These are phyloP conservation scores for Ischnura elegans DNA, from an alignment of 2,888 invertebrate genomes.

Conservation along the genomic window DNA sequence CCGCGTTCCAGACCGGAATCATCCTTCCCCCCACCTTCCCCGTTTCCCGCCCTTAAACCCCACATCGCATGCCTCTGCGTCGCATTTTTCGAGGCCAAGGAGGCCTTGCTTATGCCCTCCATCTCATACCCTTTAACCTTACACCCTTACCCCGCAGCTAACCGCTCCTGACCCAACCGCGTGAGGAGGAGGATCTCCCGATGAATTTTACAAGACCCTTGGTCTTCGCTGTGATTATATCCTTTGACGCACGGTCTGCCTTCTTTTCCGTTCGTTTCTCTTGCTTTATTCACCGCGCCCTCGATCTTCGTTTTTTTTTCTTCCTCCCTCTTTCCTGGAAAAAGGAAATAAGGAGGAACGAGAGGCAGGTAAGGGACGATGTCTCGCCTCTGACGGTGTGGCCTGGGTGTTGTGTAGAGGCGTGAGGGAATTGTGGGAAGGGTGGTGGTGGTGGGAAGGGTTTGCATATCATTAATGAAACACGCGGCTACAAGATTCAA, in stretches of 20 bases:
- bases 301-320: too few relatives aligned
- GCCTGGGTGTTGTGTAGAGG: neutral
- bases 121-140: conserved; percentile 38
- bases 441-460: neutral
- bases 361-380: neutral
- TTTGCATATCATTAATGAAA: conserved; percentile 39
- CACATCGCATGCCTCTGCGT: neutral
- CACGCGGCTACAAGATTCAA: neutral
- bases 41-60: neutral
- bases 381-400: neutral
- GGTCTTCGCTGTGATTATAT: conserved; percentile 62
- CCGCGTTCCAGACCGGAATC: neutral
- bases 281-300: conserved; percentile 48
- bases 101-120: neutral
- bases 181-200: conserved; percentile 13
- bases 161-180: conserved; percentile 51
- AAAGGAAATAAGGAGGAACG: conserved; percentile 11
- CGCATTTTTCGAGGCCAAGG: neutral
- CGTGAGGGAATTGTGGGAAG: neutral
- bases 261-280: conserved; percentile 32
- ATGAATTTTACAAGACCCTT: conserved; percentile 56
- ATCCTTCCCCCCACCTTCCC: neutral
- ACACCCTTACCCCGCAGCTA: neutral
- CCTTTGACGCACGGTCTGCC: conserved; percentile 52
- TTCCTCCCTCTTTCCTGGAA: neutral